Base-by-base conservation (phyloP, 2,113 vertebrate genomes). In the Chamaetylas fuelleborni region DNA sequence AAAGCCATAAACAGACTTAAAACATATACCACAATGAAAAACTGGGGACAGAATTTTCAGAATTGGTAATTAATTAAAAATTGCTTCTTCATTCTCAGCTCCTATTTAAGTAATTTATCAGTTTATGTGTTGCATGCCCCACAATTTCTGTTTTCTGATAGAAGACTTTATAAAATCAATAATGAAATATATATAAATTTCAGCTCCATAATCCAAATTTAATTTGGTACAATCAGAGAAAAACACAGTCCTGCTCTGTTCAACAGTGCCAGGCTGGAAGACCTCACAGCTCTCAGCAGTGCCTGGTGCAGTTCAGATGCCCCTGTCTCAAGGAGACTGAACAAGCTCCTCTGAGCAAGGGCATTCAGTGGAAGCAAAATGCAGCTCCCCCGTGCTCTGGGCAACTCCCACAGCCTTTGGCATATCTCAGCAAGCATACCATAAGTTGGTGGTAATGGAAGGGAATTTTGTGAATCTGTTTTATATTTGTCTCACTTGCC, bases 111-210 rank as follows among this genome's bases (percentile, higher is more conserved):
- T 40, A 65, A n/a, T 38, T 91, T 82, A 82, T 62, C n/a, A 57
- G 14, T 90, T 88, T 29, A 78, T 50, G 38, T 36, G 38, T 53
- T 76, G 53, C 0, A 2, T 50, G 28, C 40, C 22, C 51, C 23
- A 48, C 29, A 45, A 42, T 57, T 90, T 84, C n/a, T 96, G 22
- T 67, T 88, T 77, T 79, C 60, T 64, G 31, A 79, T 11, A 57
- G 71, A 82, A 38, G 53, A 50, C 89, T 85, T 95, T 67, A 76
- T 91, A 67, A 86, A 88, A 62, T 61, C 26, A 48, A 66, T 64
- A 95, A 72, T 86, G 67, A 96, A 95, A 87, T 11, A 47, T 33
- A 82, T 81, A n/a, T 24, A 95, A 82, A 94, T 85, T 88, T 94
- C 73, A 84, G 73, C 62, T 93, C 77, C 62, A 58, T 89, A 90